Base-by-base conservation (phyloP, 2,113 vertebrate genomes). In the Lonchura striata region DNA sequence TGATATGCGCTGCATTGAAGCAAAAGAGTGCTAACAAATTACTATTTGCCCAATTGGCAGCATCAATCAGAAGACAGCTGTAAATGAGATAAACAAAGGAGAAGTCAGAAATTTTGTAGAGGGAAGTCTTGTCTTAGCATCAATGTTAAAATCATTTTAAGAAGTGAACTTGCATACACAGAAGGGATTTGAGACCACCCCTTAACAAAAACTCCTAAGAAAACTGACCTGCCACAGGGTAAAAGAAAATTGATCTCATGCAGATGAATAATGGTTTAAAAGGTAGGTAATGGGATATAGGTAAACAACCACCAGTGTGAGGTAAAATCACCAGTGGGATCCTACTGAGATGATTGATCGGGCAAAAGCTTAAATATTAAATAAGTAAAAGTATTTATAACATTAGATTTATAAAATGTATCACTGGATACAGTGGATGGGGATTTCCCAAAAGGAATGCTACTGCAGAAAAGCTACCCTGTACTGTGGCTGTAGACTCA, bases 261-360 rank as follows among this genome's bases (percentile, higher is more conserved):
- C 12, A 59, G 23, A 63, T 39, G 8, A 81, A 21, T 23, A 83
- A 76, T 21, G 12, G 25, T 21, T 85, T 80, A 57, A 83, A 65
- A 81, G 20, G 46, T 0, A 86, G 18, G 15, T 83, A 90, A 74
- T 3, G 0, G 13, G 24, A 0, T 57, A 74, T 54, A 8, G 33
- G 20, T 25, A 86, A 82, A 46, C 12, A 77, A 41, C 5, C 23
- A 31, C 9, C 31, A 46, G 5, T 54, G 24, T 35, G 23, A 92
- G 4, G 13, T 13, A 44, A 77, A 87, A 49, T 28, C 35, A 65
- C 17, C n/a, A 33, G 47, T n/a, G 14, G 24, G 19, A 85, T 79
- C n/a, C 50, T 53, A 64, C 11, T 66, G 35, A 59, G 42, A 37
- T 19, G 21, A 65, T 0, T 63, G 30, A 3, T 28, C 4, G 0